Evolutionary conservation across 2,113 vertebrate species (phyloP).

Genomic region (Corythoichthys haematopterus): DNA sequence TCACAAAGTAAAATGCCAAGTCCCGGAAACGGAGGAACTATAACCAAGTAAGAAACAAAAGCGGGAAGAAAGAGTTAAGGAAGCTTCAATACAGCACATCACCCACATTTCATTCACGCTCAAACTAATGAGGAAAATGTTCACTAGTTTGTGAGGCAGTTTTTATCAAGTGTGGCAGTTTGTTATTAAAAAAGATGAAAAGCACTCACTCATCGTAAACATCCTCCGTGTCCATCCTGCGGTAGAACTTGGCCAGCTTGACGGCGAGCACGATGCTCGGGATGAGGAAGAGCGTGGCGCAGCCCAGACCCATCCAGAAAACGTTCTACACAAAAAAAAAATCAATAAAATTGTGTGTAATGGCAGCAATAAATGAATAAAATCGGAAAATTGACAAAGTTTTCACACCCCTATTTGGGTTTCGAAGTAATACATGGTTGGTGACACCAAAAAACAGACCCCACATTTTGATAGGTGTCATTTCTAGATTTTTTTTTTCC

Average conservation of each 20-base stretch:
- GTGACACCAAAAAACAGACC: too few relatives aligned
- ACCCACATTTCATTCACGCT: background rate
- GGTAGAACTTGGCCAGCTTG: constrained; percentile 91
- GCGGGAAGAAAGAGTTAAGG: constrained; percentile 8
- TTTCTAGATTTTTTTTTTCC: too few relatives aligned
- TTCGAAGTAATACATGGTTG: too few relatives aligned
- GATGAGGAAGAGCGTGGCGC: constrained; percentile 81
- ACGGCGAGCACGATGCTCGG: constrained; percentile 88
- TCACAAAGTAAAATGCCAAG: constrained; percentile 99
- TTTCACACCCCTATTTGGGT: too few relatives aligned
- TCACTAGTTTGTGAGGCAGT: background rate
- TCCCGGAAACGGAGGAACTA: constrained; percentile 92
- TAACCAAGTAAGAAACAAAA: constrained; percentile 55
- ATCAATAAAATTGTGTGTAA: background rate
- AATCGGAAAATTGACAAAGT: background rate
- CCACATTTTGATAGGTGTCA: too few relatives aligned
- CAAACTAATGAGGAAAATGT: background rate
- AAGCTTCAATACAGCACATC: background rate
- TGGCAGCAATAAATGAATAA: background rate
- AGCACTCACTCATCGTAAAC: constrained; percentile 91
- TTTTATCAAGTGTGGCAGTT: background rate
- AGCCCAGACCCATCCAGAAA: constrained; percentile 94
- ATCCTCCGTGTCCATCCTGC: constrained; percentile 96
- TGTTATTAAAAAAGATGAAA: background rate
- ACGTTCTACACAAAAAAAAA: constrained; percentile 76